These are phyloP conservation scores for Porites lutea DNA, from an alignment of 64 coral and sea anemone genomes.

Conservation along the genomic window DNA sequence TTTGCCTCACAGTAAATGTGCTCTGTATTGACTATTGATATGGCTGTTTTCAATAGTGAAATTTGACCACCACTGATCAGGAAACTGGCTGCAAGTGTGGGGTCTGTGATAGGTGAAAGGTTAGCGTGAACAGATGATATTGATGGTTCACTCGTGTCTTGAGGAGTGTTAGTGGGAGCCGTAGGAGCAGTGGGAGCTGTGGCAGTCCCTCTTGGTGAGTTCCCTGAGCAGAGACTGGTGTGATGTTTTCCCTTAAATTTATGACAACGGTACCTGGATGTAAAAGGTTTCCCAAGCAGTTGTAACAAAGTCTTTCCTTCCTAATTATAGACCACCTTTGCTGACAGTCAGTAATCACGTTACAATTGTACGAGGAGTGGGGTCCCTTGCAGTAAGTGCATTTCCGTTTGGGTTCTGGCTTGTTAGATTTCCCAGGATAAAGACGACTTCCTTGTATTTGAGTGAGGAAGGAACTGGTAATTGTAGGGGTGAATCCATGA, in stretches of 20 bases:
- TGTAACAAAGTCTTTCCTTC: conserved; percentile 13
- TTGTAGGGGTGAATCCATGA: too few relatives aligned
- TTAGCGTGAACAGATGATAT: too few relatives aligned
- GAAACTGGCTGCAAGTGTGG: too few relatives aligned
- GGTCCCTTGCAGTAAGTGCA: conserved; percentile 14
- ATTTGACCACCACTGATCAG: too few relatives aligned
- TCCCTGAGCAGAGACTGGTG: conserved; percentile 35
- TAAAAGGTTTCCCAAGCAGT: conserved; percentile 34
- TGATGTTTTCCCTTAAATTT: conserved; percentile 40
- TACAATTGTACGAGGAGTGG: conserved; percentile 11
- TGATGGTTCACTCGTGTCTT: too few relatives aligned
- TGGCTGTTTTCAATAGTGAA: conserved; percentile 32
- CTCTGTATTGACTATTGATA: not conserved
- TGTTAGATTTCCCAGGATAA: too few relatives aligned
- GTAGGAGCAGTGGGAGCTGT: not conserved
- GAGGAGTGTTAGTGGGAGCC: too few relatives aligned
- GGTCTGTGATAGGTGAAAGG: too few relatives aligned
- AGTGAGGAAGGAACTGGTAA: too few relatives aligned
- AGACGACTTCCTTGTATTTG: too few relatives aligned
- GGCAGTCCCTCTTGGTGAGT: not conserved
- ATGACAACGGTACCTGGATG: conserved; percentile 34
- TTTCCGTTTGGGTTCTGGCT: not conserved
- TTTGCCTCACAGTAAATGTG: not conserved
- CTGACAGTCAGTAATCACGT: conserved; percentile 24
- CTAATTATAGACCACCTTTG: not conserved